Evolutionary conservation across 2,113 vertebrate genomes (phyloP), one percentile per base, ranked within the genome.

Genomic region (Dipodomys merriami): DNA sequence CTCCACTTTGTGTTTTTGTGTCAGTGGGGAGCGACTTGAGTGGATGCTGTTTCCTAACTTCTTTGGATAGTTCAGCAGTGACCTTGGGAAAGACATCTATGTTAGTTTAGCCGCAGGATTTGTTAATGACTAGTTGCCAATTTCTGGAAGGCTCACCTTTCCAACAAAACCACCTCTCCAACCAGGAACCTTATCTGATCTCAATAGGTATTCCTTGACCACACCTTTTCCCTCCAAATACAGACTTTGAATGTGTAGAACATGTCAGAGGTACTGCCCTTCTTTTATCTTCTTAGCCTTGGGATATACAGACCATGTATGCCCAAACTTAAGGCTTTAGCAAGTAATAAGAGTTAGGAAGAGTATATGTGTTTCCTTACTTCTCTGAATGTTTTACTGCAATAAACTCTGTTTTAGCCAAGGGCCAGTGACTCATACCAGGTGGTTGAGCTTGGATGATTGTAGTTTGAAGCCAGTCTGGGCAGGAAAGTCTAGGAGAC

Each of bases 291-390:
- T 6, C 68, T 74, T 15, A 12, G 81, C 44, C 73, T 6, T 4
- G 33, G 64, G 22, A 1, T 16, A 11, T 0, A 30, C 23, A 33
- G 44, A 44, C n/a, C 2, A 29, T 11, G 30, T 13, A 23, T 2
- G 19, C 12, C 30, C 3, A 16, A 35, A 5, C 33, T 65, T 12
- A 49, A 69, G 77, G 27, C 1, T 49, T 25, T 57, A 22, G 29
- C 5, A 5, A 10, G 64, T 10, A 78, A 68, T 15, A 7, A 1
- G 25, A 20, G 33, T 35, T 19, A 15, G 60, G 33, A 9, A 33
- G 19, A 22, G 1, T 4, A 6, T 1, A 12, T 35, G 10, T 2
- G 33, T 10, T 82, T 22, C 15, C 5, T 15, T 10, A 7, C 6
- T 78, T 33, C 60, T 65, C 60, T 33, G 7, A 35, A n/a, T 4